Evolutionary conservation across 2,797 vertebrate genomes (phyloP), one percentile per base, ranked within the genome.

Genomic region (Neosilurus mollespiculum): DNA sequence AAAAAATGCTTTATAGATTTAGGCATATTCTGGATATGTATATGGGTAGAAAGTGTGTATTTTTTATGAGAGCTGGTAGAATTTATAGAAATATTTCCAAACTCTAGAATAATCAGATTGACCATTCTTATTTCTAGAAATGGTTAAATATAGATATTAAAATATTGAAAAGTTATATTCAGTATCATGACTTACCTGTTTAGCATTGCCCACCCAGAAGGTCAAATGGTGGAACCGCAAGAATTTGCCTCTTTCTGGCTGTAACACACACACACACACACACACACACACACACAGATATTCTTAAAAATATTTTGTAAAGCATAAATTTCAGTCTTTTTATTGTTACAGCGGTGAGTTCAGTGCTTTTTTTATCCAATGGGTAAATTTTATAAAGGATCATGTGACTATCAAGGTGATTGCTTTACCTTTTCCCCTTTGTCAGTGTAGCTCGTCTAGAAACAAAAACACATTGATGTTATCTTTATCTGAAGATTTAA

Each of bases 201-300:
- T 96, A 75, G 95, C 95, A 82, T 96, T 96, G 88, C 95, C 94
- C 20, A 96, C 95, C 95, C 95, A 96, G 88, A 96, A 95, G 37
- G 92, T 95, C 78, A 96, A 0, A 88, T 96, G 95, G 88, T 96
- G 95, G 89, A 96, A 96, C 85, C 64, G 92, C 61, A 96, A 11
- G 90, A 95, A 96, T 88, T 84, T 92, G 82, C 95, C 95, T 81
- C 82, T 92, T 77, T 87, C 82, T 15, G 84, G 95, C 95, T 96
- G 49, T 62, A 90, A 90, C n/a, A 59, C 20, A 69, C 43, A 43
- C 43, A 87, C 85, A 59, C 43, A 43, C 43, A 49, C 81, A 78
- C 62, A 61, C 18, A 77, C 2, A 9, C 14, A n/a, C 9, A 75
- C 9, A 71, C 18, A 72, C 51, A 70, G 43, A 2, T 51, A 73